Evolutionary conservation across 2,888 invertebrate species (phyloP), one percentile per base, ranked within the genome.

Genomic region (Pilophorus perplexus): DNA sequence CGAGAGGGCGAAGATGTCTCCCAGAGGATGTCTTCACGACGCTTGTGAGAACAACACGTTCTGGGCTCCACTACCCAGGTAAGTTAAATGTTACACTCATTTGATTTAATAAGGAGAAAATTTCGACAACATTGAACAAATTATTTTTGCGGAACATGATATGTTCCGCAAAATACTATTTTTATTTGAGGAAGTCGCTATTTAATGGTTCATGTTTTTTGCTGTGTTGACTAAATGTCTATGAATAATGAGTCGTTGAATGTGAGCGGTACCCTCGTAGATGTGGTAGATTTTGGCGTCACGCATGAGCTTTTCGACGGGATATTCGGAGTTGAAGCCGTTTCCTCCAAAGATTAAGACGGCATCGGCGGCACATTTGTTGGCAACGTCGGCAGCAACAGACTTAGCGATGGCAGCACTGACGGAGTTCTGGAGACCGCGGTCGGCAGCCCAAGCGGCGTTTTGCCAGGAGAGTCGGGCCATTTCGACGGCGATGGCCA

Each of bases 201-300:
- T n/a, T n/a, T n/a, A n/a, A n/a, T n/a, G n/a, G n/a, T n/a, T n/a
- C n/a, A n/a, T n/a, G n/a, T n/a, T n/a, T 25, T 55, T 55, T 20
- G 33, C 20, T 20, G n/a, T 55, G 1, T 79, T 80, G 22, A 86
- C 73, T n/a, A 88, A 72, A 71, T 85, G 84, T 72, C 90, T 83
- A 0, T 94, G 90, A 74, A 99, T 93, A 73, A 99, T 95, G 42
- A 97, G 77, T 70, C 95, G 84, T 79, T 99, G 98, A 75, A 99
- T 97, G 79, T 99, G 96, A 1, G 95, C 86, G 14, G 97, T 98
- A 67, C 98, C 98, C 78, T 98, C 97, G 42, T 98, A 98, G 74
- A 99, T 99, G 79, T 96, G 95, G 79, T 89, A 97, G 74, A 99
- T 98, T 79, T 99, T 99, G n/a, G 98, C 98, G 79, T 99, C 98